Evolutionary conservation across 2,113 vertebrate species (phyloP), one percentile per base, ranked within the genome.

Genomic region (Tauraco erythrolophus): DNA sequence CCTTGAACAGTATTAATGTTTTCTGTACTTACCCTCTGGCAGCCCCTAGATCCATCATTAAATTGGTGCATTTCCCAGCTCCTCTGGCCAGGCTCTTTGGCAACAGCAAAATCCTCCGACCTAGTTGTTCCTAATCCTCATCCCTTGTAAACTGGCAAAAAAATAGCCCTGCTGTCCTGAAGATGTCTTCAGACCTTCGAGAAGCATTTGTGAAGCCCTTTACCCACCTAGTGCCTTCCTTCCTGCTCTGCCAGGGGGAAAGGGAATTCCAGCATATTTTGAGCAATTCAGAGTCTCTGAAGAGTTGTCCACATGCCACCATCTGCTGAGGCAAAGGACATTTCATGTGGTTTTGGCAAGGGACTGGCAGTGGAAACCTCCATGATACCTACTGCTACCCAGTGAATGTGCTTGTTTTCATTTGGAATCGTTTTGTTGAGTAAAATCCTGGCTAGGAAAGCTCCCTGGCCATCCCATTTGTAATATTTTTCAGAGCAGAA

Each of bases 11-110:
- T 79, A 84, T 79, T 92, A 84, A 93, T 87, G 33, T 96, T 94
- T 96, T 95, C 89, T 97, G 76, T 91, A 82, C 72, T 92, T 96
- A 84, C 80, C 69, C 86, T 95, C 72, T 95, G 90, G 91, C 92
- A 94, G 80, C 64, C 60, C 84, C 72, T 89, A 91, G 86, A 89
- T 92, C 80, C 65, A 72, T 92, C 94, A 91, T 84, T 91, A 91
- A 92, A 71, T 92, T 95, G 80, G 88, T 95, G 48, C 57, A 79
- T 64, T 95, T 95, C 92, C 92, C 84, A 91, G 93, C 35, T 94
- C 48, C 65, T 86, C 69, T 91, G 95, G 84, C 76, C 72, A 89
- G 51, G 74, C n/a, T 89, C 11, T 92, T 91, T 94, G 94, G 92
- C 85, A 93, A 51, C 51, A 91, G 24, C 14, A 80, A 91, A 95